These are phyloP conservation scores for Pararge aegeria DNA, from an alignment of 1,140 invertebrate genomes.

Conservation along the genomic window DNA sequence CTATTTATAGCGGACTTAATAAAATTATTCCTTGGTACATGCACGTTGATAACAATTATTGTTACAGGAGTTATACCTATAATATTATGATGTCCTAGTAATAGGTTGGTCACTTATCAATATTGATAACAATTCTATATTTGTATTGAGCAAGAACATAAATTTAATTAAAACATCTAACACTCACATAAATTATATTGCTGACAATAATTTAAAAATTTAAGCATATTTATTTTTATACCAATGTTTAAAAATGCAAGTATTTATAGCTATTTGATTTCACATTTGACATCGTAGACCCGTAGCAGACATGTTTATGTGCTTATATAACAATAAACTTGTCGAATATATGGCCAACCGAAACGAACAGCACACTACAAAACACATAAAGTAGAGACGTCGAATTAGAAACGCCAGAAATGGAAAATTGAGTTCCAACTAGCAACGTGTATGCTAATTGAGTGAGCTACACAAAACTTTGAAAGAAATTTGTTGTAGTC, in stretches of 20 bases:
- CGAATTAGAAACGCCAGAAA: conserved; percentile 57
- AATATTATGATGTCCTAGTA: no score
- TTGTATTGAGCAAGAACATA: no score
- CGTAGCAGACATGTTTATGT: conserved; percentile 54
- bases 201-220: conserved; percentile 5
- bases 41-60: no score
- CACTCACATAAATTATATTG: not conserved
- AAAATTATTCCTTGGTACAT: no score
- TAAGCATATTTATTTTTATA: conserved; percentile 7
- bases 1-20: no score
- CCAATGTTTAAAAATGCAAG: conserved; percentile 15
- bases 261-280: conserved; percentile 17
- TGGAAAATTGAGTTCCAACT: conserved; percentile 51
- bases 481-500: conserved; percentile 45
- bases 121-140: no score
- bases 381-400: conserved; percentile 58
- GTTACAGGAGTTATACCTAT: no score
- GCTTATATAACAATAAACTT: conserved; percentile 49
- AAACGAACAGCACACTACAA: conserved; percentile 34
- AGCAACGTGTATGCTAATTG: conserved; percentile 62
- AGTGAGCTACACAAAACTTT: conserved; percentile 34
- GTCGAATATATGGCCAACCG: conserved; percentile 46
- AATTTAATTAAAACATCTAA: no score
- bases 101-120: no score
- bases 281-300: conserved; percentile 22